A percentile compares a stretch with the other conserved stretches of the same genome.
Evolutionary conservation across 2,113 vertebrate genomes (phyloP).

Genomic region (Seriola rivoliana): DNA sequence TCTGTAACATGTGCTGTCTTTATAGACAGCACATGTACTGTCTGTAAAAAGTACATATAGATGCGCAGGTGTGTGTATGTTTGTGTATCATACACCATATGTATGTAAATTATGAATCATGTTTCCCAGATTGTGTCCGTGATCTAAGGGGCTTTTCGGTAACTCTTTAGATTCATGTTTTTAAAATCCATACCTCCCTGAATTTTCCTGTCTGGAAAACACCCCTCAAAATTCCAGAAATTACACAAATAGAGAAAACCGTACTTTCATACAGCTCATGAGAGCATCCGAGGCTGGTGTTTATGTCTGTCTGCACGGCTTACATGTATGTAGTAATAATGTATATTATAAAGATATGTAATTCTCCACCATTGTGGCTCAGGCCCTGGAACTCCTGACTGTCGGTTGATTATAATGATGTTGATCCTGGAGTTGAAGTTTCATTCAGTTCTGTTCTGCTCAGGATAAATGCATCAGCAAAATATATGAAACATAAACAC

Average conservation of each 20-base stretch:
- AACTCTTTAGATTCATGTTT: neutral
- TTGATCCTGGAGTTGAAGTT: conserved; percentile 13
- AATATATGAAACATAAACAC: conserved; percentile 27
- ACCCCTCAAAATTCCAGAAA: neutral
- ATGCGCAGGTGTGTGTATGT: neutral
- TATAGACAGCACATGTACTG: neutral
- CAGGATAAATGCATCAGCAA: neutral
- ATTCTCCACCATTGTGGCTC: neutral
- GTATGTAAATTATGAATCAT: neutral
- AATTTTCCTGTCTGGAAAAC: neutral
- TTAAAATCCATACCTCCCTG: neutral
- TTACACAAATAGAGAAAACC: neutral
- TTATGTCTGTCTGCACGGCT: neutral
- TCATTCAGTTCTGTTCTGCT: neutral
- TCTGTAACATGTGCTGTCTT: neutral
- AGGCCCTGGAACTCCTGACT: neutral
- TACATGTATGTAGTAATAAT: neutral
- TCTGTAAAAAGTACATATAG: neutral
- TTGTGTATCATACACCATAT: neutral
- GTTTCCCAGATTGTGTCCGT: neutral
- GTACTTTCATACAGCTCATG: neutral
- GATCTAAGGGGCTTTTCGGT: neutral
- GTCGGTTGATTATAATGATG: conserved; percentile 13
- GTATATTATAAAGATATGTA: neutral
- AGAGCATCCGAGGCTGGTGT: neutral